Evolutionary conservation across 2,888 invertebrate species (phyloP).

Genomic region (Cantharis flavilabris): DNA sequence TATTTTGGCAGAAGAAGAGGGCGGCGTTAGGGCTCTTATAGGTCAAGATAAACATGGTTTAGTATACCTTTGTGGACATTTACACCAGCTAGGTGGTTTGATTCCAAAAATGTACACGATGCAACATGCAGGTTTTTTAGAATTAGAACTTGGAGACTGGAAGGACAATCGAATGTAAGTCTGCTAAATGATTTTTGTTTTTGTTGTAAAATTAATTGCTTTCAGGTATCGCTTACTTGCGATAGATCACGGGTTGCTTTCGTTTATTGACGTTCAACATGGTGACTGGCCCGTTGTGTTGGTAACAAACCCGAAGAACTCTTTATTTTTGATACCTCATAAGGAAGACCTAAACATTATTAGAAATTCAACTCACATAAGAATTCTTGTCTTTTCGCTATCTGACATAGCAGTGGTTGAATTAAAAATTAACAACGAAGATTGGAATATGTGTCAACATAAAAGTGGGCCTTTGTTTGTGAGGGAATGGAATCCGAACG

Average conservation of each 20-base stretch:
- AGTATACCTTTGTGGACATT: constrained; percentile 88
- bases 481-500: constrained; percentile 71
- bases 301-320: constrained; percentile 90
- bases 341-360: constrained; percentile 74
- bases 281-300: constrained; percentile 81
- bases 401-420: constrained; percentile 66
- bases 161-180: constrained; percentile 82
- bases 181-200: not conserved
- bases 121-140: constrained; percentile 81
- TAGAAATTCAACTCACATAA: constrained; percentile 74
- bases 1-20: constrained; percentile 64
- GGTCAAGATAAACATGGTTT: constrained; percentile 65
- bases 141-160: constrained; percentile 92
- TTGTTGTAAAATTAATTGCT: constrained; percentile 1
- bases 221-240: constrained; percentile 76
- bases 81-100: constrained; percentile 80
- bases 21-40: constrained; percentile 62
- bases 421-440: constrained; percentile 67
- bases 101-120: constrained; percentile 85
- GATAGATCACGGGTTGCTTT: constrained; percentile 88
- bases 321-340: constrained; percentile 70
- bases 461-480: constrained; percentile 74
- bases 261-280: constrained; percentile 79
- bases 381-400: constrained; percentile 79
- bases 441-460: constrained; percentile 67